phyloP scores from a whole-genome alignment of 2,888 invertebrate species.

The Platycheirus albimanus region DNA sequence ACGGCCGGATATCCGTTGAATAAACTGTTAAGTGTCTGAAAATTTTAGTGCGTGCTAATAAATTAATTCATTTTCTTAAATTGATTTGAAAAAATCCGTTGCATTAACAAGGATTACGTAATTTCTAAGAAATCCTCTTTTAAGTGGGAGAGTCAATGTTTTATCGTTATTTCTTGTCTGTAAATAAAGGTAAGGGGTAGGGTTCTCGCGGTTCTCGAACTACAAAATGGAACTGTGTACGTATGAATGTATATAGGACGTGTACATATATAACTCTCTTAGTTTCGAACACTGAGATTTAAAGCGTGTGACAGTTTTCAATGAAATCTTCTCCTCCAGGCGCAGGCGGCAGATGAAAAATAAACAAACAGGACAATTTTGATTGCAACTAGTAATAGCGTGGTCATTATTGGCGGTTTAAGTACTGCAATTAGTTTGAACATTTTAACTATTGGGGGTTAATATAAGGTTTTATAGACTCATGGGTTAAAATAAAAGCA shows the following conservation, averaged over 20 bases:
- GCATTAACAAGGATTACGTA: constrained; percentile 65
- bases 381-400: neutral
- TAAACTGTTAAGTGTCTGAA: constrained; percentile 11
- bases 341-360: neutral
- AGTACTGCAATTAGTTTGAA: neutral
- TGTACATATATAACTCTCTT: neutral
- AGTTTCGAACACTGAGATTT: neutral
- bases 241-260: neutral
- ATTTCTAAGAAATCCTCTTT: constrained; percentile 28
- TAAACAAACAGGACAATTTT: neutral
- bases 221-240: neutral
- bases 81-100: constrained; percentile 26
- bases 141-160: constrained; percentile 34
- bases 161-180: neutral
- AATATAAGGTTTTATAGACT: no score
- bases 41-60: constrained; percentile 30
- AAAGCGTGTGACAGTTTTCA: neutral
- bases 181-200: neutral
- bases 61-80: constrained; percentile 23
- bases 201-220: neutral
- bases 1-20: constrained; percentile 46
- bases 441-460: no score
- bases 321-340: neutral
- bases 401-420: neutral
- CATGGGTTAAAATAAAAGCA: no score